phyloP scores from a whole-genome alignment of 1,140 invertebrate genomes.

The Octopus sinensis region DNA sequence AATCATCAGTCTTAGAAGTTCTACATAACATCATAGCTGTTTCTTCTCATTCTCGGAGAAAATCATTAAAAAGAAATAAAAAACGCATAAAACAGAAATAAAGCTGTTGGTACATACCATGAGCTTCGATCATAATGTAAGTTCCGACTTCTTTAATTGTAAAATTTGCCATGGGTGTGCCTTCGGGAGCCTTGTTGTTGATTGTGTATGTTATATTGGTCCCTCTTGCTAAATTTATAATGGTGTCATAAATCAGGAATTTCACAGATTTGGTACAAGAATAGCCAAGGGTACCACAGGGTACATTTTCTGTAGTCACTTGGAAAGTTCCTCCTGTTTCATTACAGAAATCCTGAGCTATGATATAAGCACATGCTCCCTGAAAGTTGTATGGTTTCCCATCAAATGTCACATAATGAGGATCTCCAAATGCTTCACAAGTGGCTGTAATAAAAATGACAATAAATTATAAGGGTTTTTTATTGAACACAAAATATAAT shows the following conservation, averaged over 20 bases:
- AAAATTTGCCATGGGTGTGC: conserved; percentile 40
- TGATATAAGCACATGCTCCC: conserved; percentile 76
- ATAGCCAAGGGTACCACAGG: conserved; percentile 80
- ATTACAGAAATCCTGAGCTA: conserved; percentile 65
- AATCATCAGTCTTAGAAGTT: too few relatives aligned
- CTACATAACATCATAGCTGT: too few relatives aligned
- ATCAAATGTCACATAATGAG: conserved; percentile 82
- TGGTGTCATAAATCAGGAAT: conserved; percentile 60
- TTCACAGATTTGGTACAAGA: conserved; percentile 82
- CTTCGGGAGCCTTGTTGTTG: background rate
- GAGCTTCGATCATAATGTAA: conserved; percentile 73
- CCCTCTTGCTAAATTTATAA: conserved; percentile 29
- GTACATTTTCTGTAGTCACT: conserved; percentile 67
- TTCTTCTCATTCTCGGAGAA: too few relatives aligned
- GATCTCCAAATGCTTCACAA: conserved; percentile 66
- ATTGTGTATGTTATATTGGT: conserved; percentile 19
- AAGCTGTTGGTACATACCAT: conserved; percentile 58
- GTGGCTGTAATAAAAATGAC: conserved; percentile 26
- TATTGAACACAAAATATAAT: too few relatives aligned
- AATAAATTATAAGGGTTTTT: background rate
- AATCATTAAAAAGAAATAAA: too few relatives aligned
- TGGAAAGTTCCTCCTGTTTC: conserved; percentile 33
- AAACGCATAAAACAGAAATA: too few relatives aligned
- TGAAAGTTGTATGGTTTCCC: conserved; percentile 81
- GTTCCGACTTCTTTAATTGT: conserved; percentile 65